Conservation (phyloP, 2,888 invertebrate species). For the Pseudanteris insignis region DNA sequence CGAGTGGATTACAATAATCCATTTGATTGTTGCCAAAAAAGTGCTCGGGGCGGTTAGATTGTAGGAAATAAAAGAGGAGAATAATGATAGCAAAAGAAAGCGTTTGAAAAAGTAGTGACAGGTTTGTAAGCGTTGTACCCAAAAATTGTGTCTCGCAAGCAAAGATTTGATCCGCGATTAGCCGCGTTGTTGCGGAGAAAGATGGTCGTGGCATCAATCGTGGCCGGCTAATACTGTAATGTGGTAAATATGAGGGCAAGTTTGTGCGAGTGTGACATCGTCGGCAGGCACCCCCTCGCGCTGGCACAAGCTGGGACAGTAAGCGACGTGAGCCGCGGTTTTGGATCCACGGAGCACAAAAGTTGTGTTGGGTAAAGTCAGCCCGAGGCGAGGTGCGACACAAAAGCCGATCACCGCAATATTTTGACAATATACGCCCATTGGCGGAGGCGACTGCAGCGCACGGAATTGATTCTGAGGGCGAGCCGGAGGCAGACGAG, state of each 20-base stretch:
- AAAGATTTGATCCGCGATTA: slow-evolving; percentile 29
- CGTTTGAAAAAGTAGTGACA: no score
- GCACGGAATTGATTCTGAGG: slow-evolving; percentile 44
- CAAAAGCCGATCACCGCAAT: slow-evolving; percentile 63
- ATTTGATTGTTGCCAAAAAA: no score
- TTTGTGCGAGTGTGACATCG: slow-evolving; percentile 30
- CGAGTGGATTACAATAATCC: no score
- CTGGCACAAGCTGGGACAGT: slow-evolving; percentile 46
- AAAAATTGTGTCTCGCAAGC: no score
- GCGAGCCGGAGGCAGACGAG: slow-evolving; percentile 24
- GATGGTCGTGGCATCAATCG: slow-evolving; percentile 29
- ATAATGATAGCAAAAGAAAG: no score
- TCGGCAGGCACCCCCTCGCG: slow-evolving; percentile 36
- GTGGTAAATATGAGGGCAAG: slow-evolving; percentile 17
- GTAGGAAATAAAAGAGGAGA: no score
- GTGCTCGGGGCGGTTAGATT: no score
- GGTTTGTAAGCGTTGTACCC: no score
- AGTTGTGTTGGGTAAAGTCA: slow-evolving; percentile 54
- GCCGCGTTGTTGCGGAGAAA: slow-evolving; percentile 12
- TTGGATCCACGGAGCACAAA: slow-evolving; percentile 42
- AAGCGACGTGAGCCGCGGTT: slow-evolving; percentile 44
- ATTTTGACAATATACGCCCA: slow-evolving; percentile 65
- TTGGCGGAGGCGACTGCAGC: slow-evolving; percentile 52
- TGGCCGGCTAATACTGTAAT: slow-evolving; percentile 25
- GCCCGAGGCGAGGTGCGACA: slow-evolving; percentile 54